Base-by-base conservation (phyloP, 2,113 vertebrate species). In the Tupaia chinensis region DNA sequence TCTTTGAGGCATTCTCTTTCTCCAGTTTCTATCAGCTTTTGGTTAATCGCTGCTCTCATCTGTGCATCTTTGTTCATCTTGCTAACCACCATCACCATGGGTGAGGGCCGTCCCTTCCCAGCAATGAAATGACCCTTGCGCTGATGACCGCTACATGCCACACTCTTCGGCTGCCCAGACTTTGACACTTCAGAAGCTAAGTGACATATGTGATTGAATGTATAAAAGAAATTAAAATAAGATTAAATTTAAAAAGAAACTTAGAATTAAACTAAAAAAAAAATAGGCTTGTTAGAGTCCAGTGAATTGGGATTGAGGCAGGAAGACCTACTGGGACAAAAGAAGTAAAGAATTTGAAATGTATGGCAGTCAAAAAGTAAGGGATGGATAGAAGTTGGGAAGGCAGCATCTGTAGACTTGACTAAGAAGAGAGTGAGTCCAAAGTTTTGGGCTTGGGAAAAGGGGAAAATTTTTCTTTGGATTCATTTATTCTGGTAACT, bases 331-430 rank as follows among this genome's bases (percentile, higher is more conserved):
- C 2, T 81, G 27, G 5, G 81, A 32, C 32, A 81, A 32, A 78
- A 72, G n/a, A 34, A 68, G 56, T 81, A 14, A 78, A 93, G 23
- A 72, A 93, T 84, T 34, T 78, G 65, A 89, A 93, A 25, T 44
- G 44, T 65, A 29, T 63, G 63, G 29, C 32, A 54, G 27, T 92
- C 34, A 53, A 56, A 84, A 93, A 78, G 85, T 23, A 78, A 83
- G n/a, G 12, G 8, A 84, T 84, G 63, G 29, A 44, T 29, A 65
- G 66, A 95, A n/a, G 20, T n/a, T 53, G n/a, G 44, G 56, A 72
- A 63, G 53, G n/a, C 44, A 78, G 19, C 78, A 66, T 79, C 72
- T 93, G 19, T 14, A 84, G 58, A 17, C n/a, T 72, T 58, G 19
- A 11, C 56, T 66, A 58, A 79, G 53, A 53, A 11, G 53, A 89